Percentiles rank a stretch among this genome's conserved stretches.
Evolutionary conservation across 2,113 vertebrate species (phyloP).

Genomic region (Spea bombifrons): DNA sequence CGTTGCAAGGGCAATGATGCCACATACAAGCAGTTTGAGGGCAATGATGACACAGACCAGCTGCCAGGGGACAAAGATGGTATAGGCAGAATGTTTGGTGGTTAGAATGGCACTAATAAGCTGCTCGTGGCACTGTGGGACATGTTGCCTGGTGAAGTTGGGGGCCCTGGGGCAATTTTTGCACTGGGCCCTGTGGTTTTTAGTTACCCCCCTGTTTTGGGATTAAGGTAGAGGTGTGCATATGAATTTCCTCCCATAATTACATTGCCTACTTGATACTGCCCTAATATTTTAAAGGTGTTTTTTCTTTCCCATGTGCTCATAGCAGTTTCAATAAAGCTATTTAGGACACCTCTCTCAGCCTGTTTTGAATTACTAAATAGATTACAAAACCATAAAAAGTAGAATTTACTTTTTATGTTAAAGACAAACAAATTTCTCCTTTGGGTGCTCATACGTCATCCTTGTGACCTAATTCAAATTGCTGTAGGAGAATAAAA

Average conservation of each 20-base stretch:
- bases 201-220: neutral
- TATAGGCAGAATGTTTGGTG: no score
- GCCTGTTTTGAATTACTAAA: constrained; percentile 29
- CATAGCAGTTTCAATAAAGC: constrained; percentile 9
- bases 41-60: no score
- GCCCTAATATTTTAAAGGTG: constrained; percentile 9
- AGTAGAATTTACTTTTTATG: constrained; percentile 18
- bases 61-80: no score
- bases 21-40: no score
- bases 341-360: constrained; percentile 7
- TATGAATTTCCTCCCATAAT: neutral
- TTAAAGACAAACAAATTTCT: constrained; percentile 9
- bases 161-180: no score
- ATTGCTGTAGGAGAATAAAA: neutral
- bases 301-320: constrained; percentile 2
- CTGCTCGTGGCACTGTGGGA: no score
- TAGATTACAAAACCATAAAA: constrained; percentile 27
- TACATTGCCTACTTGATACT: neutral
- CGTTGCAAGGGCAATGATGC: no score
- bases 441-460: neutral
- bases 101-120: no score
- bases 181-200: no score
- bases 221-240: neutral
- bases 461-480: neutral
- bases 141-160: no score